Conservation (phyloP, 2,797 vertebrate species). For the Scolopax bukidnonensis region DNA sequence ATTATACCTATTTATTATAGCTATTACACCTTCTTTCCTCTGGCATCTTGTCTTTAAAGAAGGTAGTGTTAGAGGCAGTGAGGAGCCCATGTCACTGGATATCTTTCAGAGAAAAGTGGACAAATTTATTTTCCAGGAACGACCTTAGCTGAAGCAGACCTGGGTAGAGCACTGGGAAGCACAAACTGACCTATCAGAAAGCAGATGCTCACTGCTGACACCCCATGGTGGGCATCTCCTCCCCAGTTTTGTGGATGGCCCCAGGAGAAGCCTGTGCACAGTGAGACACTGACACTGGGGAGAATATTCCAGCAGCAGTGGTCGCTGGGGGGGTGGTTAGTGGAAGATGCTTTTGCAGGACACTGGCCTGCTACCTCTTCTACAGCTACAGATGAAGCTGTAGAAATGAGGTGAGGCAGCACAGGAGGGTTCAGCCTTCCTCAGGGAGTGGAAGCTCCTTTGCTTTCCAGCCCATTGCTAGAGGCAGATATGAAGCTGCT, state of each 20-base stretch:
- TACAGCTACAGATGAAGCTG: not conserved
- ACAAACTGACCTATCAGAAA: not conserved
- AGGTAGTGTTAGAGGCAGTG: not conserved
- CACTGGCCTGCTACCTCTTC: not conserved
- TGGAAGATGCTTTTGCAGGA: not conserved
- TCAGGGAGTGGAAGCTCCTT: not conserved
- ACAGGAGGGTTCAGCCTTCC: not conserved
- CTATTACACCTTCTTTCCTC: not conserved
- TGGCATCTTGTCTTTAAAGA: not conserved
- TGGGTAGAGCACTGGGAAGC: accelerated
- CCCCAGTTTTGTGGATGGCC: not conserved
- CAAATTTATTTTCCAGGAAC: not conserved
- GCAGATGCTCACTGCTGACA: not conserved
- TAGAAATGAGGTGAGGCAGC: not conserved
- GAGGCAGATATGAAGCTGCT: not conserved
- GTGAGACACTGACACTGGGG: not conserved
- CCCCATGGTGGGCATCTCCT: too few relatives aligned
- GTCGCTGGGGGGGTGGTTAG: not conserved
- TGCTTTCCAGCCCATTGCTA: not conserved
- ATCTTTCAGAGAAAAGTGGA: not conserved
- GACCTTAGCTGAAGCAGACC: not conserved
- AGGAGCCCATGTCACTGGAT: not conserved
- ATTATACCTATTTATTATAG: not conserved
- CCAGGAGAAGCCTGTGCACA: not conserved
- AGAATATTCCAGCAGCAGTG: not conserved